Evolutionary conservation across 2,888 invertebrate species (phyloP).

Genomic region (Drosophila atroscutellata): DNA sequence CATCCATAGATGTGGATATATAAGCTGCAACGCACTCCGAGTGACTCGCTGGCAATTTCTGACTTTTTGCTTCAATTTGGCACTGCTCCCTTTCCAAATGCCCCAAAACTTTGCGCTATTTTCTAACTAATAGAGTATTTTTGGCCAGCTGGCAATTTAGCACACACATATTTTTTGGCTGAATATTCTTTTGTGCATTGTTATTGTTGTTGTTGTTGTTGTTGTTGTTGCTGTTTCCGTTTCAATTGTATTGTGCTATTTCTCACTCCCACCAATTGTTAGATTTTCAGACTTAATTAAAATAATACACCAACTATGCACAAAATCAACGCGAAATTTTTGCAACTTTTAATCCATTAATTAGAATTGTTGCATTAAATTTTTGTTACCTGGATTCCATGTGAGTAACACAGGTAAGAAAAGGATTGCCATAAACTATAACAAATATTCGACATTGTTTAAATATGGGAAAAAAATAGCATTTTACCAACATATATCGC

Average conservation of each 20-base stretch:
- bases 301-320: background rate
- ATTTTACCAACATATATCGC: background rate
- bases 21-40: background rate
- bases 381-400: background rate
- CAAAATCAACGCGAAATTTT: constrained; percentile 19
- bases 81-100: constrained; percentile 69
- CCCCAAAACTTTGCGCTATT: constrained; percentile 67
- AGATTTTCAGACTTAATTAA: background rate
- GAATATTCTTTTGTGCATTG: constrained; percentile 14
- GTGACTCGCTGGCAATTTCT: background rate
- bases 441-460: background rate
- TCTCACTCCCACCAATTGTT: background rate
- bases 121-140: constrained; percentile 73
- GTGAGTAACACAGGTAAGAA: background rate
- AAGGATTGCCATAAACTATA: background rate
- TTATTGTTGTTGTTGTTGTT: background rate
- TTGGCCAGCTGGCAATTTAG: constrained; percentile 61
- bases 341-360: background rate
- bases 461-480: background rate
- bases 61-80: constrained; percentile 12
- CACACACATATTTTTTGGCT: constrained; percentile 63
- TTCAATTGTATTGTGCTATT: background rate
- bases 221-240: background rate
- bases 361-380: background rate
- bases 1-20: background rate